Evolutionary conservation across 1,140 invertebrate genomes (phyloP), one percentile per base, ranked within the genome.

Genomic region (Eulimnadia texana): DNA sequence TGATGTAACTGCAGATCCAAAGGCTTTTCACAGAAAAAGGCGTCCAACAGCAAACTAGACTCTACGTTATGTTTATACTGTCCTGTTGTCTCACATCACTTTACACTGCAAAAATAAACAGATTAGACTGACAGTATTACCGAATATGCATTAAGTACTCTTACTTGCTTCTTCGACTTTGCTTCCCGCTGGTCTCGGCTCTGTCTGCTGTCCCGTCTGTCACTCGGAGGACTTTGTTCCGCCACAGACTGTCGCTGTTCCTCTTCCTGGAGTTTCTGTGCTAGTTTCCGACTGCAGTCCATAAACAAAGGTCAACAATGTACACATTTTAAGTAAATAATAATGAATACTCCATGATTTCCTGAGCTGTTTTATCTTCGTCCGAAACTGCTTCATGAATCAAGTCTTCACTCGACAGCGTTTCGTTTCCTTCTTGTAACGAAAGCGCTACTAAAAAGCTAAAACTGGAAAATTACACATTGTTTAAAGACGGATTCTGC

Each of bases 361-460:
- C 57, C 61, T 65, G 59, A 27, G 64, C 54, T 53, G 65, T 59
- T 64, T 69, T 61, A 28, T 64, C 54, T 55, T 66, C 59, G 64
- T 70, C 66, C 28, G 69, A 66, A 25, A 64, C n/a, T n/a, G n/a
- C n/a, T 64, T 54, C 67, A 68, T 62, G 67, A 66, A 58, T 69
- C 69, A 56, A 63, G 69, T 50, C 68, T 64, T 50, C 70, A 66
- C 69, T 70, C 71, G 56, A 69, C 70, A 69, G 65, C 33, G 66
- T 61, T 60, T 71, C 67, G 64, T 74, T 71, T 65, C 78, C 75
- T 67, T 75, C 71, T 68, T 77, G 71, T 50, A 78, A 64, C 42
- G 71, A 75, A 63, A 77, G 66, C 1, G 76, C 76, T 58, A 78
- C 72, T 64, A 77, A 67, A 67, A 75, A 77, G 67, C 76, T 76